Conservation (phyloP, 1,140 invertebrate genomes). For the Drosophila ambigua region DNA sequence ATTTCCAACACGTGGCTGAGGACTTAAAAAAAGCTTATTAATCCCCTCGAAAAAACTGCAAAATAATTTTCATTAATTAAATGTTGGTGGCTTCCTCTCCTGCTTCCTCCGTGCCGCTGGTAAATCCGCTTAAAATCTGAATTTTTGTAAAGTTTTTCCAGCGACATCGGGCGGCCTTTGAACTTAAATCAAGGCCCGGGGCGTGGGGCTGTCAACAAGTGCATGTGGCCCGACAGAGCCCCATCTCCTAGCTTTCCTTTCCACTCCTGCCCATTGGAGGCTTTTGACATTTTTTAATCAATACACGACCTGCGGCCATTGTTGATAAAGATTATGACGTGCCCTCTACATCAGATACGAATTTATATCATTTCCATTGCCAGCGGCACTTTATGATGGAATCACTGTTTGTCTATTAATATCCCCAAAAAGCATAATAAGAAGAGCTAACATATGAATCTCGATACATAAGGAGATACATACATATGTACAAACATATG, state of each 20-base stretch:
- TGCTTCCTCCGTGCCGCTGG: conserved; percentile 7
- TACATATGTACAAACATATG: too few species aligned
- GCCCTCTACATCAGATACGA: conserved; percentile 47
- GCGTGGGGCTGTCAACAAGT: conserved; percentile 68
- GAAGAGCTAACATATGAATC: not conserved
- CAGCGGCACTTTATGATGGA: conserved; percentile 27
- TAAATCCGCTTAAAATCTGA: conserved; percentile 72
- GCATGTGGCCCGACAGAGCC: conserved; percentile 11
- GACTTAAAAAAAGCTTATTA: conserved; percentile 41
- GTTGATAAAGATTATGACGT: conserved; percentile 73
- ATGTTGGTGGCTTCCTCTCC: conserved; percentile 38
- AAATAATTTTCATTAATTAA: conserved; percentile 78
- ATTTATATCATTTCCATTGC: conserved; percentile 60
- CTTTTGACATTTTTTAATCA: conserved; percentile 70
- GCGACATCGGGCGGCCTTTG: conserved; percentile 51
- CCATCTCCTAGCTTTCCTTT: not conserved
- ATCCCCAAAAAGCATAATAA: conserved; percentile 8
- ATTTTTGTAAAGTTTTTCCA: conserved; percentile 42
- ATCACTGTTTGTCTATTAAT: conserved; percentile 27
- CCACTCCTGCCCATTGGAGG: conserved; percentile 2
- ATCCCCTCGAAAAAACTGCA: conserved; percentile 33
- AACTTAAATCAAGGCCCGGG: conserved; percentile 62
- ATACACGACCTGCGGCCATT: conserved; percentile 65
- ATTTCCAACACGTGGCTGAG: conserved; percentile 62
- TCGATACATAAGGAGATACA: too few species aligned